phyloP scores from a whole-genome alignment of 2,797 vertebrate genomes.

The Melanotaenia trifasciata region DNA sequence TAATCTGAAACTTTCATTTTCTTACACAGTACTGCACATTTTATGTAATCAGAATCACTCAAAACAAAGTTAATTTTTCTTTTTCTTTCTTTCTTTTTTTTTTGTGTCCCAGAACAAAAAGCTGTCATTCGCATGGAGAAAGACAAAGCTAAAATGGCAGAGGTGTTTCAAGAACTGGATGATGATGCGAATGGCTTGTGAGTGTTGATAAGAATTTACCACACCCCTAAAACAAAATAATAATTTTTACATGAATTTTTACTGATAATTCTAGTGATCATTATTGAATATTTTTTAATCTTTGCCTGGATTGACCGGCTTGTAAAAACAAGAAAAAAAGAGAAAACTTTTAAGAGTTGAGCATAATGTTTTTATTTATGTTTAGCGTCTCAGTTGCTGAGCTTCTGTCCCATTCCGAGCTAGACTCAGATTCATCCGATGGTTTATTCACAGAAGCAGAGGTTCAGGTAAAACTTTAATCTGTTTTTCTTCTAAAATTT shows the following conservation, averaged over 20 bases:
- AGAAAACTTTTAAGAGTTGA: background rate
- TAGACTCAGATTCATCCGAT: conserved; percentile 86
- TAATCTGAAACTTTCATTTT: background rate
- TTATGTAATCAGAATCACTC: background rate
- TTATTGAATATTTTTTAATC: background rate
- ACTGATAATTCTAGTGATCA: background rate
- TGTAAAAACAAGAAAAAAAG: background rate
- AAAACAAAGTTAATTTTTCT: too few relatives aligned
- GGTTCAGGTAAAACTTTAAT: conserved; percentile 82
- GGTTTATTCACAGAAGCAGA: conserved; percentile 84
- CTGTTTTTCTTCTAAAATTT: conserved; percentile 1
- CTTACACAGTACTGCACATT: background rate
- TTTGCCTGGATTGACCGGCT: background rate
- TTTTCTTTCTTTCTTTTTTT: background rate
- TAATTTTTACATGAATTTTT: background rate
- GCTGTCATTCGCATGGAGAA: conserved; percentile 77
- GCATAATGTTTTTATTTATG: conserved; percentile 17
- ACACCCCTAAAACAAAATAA: background rate
- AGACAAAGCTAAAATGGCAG: conserved; percentile 83
- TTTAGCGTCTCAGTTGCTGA: conserved; percentile 85
- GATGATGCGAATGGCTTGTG: conserved; percentile 87
- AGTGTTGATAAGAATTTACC: conserved; percentile 69
- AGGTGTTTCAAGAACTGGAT: conserved; percentile 89
- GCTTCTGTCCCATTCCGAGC: conserved; percentile 86
- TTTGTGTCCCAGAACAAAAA: conserved; percentile 82